These are phyloP conservation scores for Temnothorax ravouxi DNA, from an alignment of 2,888 invertebrate genomes.

Conservation along the genomic window DNA sequence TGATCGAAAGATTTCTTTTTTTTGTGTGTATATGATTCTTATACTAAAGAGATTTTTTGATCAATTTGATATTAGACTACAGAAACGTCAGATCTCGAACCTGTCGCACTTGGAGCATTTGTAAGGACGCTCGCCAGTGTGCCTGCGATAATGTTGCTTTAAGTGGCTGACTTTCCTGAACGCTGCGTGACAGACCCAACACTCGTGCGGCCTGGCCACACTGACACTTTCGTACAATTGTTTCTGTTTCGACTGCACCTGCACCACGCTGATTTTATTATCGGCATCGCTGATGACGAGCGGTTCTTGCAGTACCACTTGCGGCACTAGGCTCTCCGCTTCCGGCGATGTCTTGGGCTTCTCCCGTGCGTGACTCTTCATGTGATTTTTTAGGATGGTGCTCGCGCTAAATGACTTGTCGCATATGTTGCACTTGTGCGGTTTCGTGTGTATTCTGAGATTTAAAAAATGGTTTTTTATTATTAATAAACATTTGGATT, in stretches of 20 bases:
- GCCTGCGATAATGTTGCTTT: slow-evolving; percentile 86
- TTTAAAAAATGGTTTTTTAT: neutral
- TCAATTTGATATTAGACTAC: neutral
- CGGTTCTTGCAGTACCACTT: slow-evolving; percentile 87
- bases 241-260: slow-evolving; percentile 79
- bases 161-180: slow-evolving; percentile 89
- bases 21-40: neutral
- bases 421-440: slow-evolving; percentile 84
- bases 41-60: neutral
- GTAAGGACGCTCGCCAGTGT: slow-evolving; percentile 85
- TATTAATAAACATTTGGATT: neutral
- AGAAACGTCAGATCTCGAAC: slow-evolving; percentile 59
- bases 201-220: slow-evolving; percentile 86
- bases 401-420: slow-evolving; percentile 84
- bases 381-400: slow-evolving; percentile 84
- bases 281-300: slow-evolving; percentile 87
- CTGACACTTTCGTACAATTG: slow-evolving; percentile 79
- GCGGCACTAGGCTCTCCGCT: slow-evolving; percentile 82
- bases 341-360: slow-evolving; percentile 78
- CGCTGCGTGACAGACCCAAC: slow-evolving; percentile 85
- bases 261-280: slow-evolving; percentile 81
- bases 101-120: slow-evolving; percentile 85
- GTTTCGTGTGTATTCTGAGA: slow-evolving; percentile 81
- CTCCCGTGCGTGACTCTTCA: slow-evolving; percentile 80
- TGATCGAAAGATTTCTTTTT: neutral